Base-by-base conservation (phyloP, 2,888 invertebrate species). In the Laothoe populi region DNA sequence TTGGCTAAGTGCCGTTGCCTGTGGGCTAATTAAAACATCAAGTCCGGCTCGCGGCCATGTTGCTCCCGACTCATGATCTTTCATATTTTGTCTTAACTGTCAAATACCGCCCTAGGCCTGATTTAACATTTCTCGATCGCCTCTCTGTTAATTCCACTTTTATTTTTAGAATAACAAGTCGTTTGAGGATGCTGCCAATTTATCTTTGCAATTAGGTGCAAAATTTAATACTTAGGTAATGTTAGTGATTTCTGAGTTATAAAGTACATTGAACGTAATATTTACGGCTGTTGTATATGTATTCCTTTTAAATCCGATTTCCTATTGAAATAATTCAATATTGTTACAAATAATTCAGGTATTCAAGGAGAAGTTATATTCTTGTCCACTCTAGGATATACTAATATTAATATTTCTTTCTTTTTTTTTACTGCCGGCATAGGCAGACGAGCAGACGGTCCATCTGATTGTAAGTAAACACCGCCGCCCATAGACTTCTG, bases 11-110 rank as follows among this genome's bases (percentile, higher is more conserved):
- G 86, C 85, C 81, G 77, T 82, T 80, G 90, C 91, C 91, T 81
- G 82, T 83, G 87, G 92, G 91, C 90, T 90, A 90, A 91, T 92
- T 91, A 92, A 90, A 90, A 86, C 88, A 89, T 90, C 89, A 86
- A 53, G 74, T 70, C 64, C 66, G 70, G 66, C 65, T 74, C 65
- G 74, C 80, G 74, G 77, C 82, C 83, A 82, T 84, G 82, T 81
- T 80, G 74, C 68, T 66, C 62, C 73, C 75, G 84, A 84, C 87
- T 84, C 86, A 82, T 84, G 76, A 87, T 90, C 83, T 86, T 88
- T 91, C 90, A 90, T 88, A 91, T 90, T 91, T 91, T 91, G 92
- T 90, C 91, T 86, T 86, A 79, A 67, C 82, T 83, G 89, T 86
- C 90, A 74, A 59, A 73, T 69, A 63, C 63, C 35, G 81, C 85